Conservation (phyloP, 2,113 vertebrate species). For the Puffinus mauretanicus region DNA sequence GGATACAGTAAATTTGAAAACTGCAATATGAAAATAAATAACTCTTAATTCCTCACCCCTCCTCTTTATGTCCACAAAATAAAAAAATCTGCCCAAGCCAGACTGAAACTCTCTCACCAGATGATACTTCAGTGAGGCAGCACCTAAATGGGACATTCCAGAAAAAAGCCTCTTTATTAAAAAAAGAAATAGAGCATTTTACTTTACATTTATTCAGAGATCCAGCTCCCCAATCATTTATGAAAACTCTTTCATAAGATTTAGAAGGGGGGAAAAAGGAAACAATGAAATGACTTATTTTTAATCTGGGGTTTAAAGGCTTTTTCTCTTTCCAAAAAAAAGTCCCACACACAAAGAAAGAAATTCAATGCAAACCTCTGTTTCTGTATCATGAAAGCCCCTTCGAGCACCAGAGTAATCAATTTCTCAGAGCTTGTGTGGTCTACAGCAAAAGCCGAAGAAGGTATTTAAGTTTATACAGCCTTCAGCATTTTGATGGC, state of each 20-base stretch:
- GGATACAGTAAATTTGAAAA: neutral
- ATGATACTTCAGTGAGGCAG: neutral
- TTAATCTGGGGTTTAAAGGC: slow-evolving; percentile 54
- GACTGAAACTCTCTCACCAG: slow-evolving; percentile 24
- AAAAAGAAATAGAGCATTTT: slow-evolving; percentile 49
- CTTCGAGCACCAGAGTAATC: slow-evolving; percentile 35
- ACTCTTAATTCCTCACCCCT: neutral
- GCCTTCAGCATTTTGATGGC: slow-evolving; percentile 30
- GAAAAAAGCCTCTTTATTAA: slow-evolving; percentile 35
- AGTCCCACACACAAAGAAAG: slow-evolving; percentile 35
- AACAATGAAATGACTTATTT: slow-evolving; percentile 66
- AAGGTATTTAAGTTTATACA: slow-evolving; percentile 61
- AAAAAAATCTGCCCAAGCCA: neutral
- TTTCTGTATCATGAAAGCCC: slow-evolving; percentile 48
- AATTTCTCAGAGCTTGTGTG: slow-evolving; percentile 53
- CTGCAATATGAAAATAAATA: neutral
- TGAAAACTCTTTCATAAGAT: slow-evolving; percentile 54
- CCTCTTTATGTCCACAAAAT: neutral
- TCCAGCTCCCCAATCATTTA: slow-evolving; percentile 36
- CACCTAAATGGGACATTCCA: slow-evolving; percentile 3
- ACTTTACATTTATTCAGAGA: slow-evolving; percentile 39
- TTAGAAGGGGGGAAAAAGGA: neutral
- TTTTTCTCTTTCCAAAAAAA: neutral
- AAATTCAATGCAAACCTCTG: slow-evolving; percentile 55
- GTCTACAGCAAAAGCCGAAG: slow-evolving; percentile 41